These are phyloP conservation scores for Fringilla coelebs DNA, from an alignment of 2,797 vertebrate genomes.

Conservation along the genomic window DNA sequence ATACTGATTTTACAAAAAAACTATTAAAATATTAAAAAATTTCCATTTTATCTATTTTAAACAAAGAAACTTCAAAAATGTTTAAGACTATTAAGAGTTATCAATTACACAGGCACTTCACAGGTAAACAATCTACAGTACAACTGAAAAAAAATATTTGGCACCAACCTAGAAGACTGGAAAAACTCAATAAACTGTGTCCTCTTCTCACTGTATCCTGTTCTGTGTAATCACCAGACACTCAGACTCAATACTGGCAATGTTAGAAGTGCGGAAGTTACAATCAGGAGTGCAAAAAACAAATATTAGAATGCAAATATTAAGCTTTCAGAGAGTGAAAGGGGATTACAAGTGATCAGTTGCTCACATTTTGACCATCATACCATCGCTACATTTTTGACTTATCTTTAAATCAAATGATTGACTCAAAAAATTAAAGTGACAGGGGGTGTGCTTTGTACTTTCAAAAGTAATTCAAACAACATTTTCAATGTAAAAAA, in stretches of 20 bases:
- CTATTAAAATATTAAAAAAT: slow-evolving; percentile 76
- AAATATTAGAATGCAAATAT: slow-evolving; percentile 55
- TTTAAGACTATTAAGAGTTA: slow-evolving; percentile 77
- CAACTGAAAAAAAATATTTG: slow-evolving; percentile 80
- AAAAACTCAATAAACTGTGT: slow-evolving; percentile 58
- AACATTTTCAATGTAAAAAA: neutral
- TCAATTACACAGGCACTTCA: slow-evolving; percentile 86
- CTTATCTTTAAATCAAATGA: slow-evolving; percentile 37
- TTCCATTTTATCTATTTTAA: slow-evolving; percentile 69
- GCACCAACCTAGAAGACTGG: slow-evolving; percentile 78
- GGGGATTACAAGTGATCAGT: slow-evolving; percentile 14
- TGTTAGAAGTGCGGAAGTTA: slow-evolving; percentile 65
- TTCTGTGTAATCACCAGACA: slow-evolving; percentile 55
- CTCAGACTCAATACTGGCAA: slow-evolving; percentile 72
- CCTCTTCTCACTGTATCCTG: slow-evolving; percentile 38
- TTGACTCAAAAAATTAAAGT: slow-evolving; percentile 28
- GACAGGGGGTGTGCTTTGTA: neutral
- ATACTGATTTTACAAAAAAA: slow-evolving; percentile 70
- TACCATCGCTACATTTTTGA: neutral
- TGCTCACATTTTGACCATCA: slow-evolving; percentile 23
- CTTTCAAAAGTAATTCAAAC: slow-evolving; percentile 40
- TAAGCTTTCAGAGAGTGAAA: slow-evolving; percentile 50
- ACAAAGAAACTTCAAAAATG: slow-evolving; percentile 76
- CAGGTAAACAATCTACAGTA: slow-evolving; percentile 86
- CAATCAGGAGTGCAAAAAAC: slow-evolving; percentile 68